Evolutionary conservation across 2,888 invertebrate species (phyloP), one percentile per base, ranked within the genome.

Genomic region (Hirtodrosophila trivittata): DNA sequence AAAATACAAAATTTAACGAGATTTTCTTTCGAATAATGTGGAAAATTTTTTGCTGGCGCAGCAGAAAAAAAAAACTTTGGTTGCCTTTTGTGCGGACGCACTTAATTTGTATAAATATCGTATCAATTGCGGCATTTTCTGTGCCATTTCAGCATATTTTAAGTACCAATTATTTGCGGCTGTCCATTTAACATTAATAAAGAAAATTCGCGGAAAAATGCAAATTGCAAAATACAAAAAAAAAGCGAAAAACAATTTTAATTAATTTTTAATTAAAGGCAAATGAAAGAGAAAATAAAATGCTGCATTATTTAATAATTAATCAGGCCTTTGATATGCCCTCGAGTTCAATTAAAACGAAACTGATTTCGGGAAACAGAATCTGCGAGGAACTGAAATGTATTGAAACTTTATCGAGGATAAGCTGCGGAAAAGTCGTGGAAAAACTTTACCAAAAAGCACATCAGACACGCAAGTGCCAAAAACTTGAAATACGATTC

Each of bases 251-350:
- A 50, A 60, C 46, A 70, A 65, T 42, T 59, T 65, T 78, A 86
- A 80, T 80, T 80, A 75, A 83, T 68, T 86, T 86, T 85, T 85
- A 81, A 81, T 81, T 63, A 86, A 81, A 81, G 67, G 75, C 85
- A 86, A 81, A 80, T 81, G 73, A 66, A 63, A 58, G 42, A 41
- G 7, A 16, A 28, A 14, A 33, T 1, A 14, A 52, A 54, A 43
- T 32, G 28, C 38, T 28, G 59, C 35, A 65, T 57, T 60, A 71
- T 72, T 76, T 67, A 42, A 59, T 72, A 76, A 63, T 84, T 67
- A 86, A 87, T 86, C 84, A 73, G 18, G 18, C 18, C 5, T 21
- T 21, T 21, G 18, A 21, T 21, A 21, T 21, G 18, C 3, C 18
- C 18, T 21, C 3, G 13, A 10, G 8, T 37, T 13, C 28, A 30